These are phyloP conservation scores for Antechinus flavipes DNA, from an alignment of 2,113 vertebrate genomes.

Conservation along the genomic window DNA sequence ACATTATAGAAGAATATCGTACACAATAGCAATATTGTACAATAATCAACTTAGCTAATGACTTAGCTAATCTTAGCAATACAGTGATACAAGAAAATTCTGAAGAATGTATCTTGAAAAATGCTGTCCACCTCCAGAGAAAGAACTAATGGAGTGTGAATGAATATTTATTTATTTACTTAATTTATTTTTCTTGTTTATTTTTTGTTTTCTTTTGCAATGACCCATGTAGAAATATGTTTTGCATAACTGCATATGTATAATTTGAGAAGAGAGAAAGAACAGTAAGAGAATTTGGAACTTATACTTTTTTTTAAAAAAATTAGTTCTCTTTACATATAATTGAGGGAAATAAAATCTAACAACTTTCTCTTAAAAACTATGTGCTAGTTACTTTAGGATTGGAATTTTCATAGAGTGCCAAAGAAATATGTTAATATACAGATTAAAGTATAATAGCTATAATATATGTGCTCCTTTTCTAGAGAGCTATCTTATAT, in stretches of 20 bases:
- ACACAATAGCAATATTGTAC: neutral
- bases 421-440: constrained; percentile 19
- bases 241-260: neutral
- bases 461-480: neutral
- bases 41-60: neutral
- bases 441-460: neutral
- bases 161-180: neutral
- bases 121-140: neutral
- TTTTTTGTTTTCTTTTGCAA: neutral
- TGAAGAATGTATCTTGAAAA: neutral
- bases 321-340: neutral
- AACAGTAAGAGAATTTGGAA: neutral
- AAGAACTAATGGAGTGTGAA: neutral
- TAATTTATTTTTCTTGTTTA: neutral
- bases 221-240: neutral
- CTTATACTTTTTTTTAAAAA: neutral
- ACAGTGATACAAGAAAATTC: neutral
- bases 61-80: neutral
- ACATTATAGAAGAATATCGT: neutral
- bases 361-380: neutral
- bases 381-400: neutral
- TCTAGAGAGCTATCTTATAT: constrained; percentile 17
- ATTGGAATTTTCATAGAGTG: neutral
- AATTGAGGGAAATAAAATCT: neutral
- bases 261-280: neutral